These are phyloP conservation scores for Myopa tessellatipennis DNA, from an alignment of 2,888 invertebrate species.

Conservation along the genomic window DNA sequence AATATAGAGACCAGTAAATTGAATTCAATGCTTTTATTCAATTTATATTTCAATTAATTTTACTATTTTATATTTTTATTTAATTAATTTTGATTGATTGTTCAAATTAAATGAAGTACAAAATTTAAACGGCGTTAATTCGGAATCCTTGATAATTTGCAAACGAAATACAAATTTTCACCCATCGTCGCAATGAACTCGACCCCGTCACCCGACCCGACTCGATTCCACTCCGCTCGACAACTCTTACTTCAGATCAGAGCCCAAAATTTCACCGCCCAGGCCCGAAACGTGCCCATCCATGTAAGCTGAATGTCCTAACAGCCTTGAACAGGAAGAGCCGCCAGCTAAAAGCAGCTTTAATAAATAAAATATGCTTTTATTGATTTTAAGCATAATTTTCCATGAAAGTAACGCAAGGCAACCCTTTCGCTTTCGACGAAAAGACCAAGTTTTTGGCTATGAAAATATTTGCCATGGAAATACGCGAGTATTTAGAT, in stretches of 20 bases:
- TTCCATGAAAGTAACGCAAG: conserved; percentile 13
- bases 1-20: no score
- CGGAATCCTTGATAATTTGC: no score
- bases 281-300: background rate
- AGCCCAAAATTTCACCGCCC: conserved; percentile 6
- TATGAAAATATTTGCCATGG: conserved; percentile 33
- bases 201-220: background rate
- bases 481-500: conserved; percentile 15
- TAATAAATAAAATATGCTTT: conserved; percentile 47
- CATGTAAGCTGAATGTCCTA: background rate
- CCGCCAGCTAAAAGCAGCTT: conserved; percentile 1
- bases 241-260: conserved; percentile 14
- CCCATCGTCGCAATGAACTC: no score
- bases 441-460: conserved; percentile 9
- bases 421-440: conserved; percentile 46
- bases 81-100: no score
- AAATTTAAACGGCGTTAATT: no score
- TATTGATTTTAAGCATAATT: conserved; percentile 47
- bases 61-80: no score
- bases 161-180: no score
- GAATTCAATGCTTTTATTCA: no score
- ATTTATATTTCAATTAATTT: no score
- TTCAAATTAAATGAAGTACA: no score
- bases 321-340: background rate
- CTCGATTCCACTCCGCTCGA: no score